Percentiles rank a stretch among this genome's conserved stretches.
Evolutionary conservation across 2,113 vertebrate species (phyloP).

Genomic region (Thermophis baileyi): DNA sequence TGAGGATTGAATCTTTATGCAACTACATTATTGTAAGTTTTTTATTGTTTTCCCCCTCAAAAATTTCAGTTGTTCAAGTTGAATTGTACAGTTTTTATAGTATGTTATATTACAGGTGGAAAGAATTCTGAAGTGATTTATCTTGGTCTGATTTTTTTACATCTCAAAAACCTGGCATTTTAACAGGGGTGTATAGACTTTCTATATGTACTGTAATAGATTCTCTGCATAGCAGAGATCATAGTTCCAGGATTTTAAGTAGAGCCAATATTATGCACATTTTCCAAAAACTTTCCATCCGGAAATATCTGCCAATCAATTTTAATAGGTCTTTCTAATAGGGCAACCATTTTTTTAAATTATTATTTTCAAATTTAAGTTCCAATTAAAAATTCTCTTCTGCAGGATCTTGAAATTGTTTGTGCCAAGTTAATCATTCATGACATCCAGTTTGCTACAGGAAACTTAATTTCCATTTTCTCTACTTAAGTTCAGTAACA

Average conservation of each 20-base stretch:
- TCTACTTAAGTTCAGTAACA: neutral
- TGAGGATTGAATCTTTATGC: neutral
- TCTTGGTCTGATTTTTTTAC: neutral
- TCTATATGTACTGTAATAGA: neutral
- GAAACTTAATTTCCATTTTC: neutral
- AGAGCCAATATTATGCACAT: neutral
- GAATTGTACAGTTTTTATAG: neutral
- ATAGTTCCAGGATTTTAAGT: neutral
- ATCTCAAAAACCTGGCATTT: neutral
- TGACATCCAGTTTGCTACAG: neutral
- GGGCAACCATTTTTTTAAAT: neutral
- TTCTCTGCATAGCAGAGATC: neutral
- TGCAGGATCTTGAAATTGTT: neutral
- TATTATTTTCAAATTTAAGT: neutral
- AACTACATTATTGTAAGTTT: neutral
- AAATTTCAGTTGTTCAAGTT: neutral
- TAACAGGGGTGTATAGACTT: neutral
- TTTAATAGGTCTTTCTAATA: neutral
- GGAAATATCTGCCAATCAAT: neutral
- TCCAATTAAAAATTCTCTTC: neutral
- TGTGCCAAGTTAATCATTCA: neutral
- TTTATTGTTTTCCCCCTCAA: neutral
- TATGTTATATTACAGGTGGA: neutral
- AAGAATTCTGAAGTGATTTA: neutral
- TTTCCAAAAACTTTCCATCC: neutral